Evolutionary conservation across 2,113 vertebrate species (phyloP).

Genomic region (Archocentrus centrarchus): DNA sequence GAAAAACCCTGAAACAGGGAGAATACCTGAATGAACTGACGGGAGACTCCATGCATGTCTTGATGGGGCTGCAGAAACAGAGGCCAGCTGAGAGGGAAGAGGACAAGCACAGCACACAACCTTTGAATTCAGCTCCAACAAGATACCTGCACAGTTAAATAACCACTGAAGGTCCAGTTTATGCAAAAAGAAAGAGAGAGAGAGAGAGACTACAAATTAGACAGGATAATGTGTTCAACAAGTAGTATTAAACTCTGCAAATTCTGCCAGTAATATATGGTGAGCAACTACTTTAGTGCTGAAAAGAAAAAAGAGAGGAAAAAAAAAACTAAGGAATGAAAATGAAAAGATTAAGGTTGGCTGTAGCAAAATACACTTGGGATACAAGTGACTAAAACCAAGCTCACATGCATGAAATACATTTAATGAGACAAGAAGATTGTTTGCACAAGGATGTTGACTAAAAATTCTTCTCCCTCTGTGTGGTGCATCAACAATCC

Average conservation of each 20-base stretch:
- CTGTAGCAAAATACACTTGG: not conserved
- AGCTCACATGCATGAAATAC: constrained; percentile 3
- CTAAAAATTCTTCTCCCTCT: not conserved
- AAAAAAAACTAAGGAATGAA: not conserved
- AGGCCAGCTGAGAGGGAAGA: not conserved
- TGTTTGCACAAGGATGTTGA: not conserved
- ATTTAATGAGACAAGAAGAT: not conserved
- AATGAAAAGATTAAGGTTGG: not conserved
- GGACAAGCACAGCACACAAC: not conserved
- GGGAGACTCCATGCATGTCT: not conserved
- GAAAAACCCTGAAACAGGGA: not conserved
- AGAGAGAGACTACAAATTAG: constrained; percentile 5
- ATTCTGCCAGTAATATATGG: not conserved
- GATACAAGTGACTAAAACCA: not conserved
- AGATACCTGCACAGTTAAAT: not conserved
- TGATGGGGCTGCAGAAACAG: not conserved
- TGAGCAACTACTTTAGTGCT: not conserved
- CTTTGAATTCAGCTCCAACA: not conserved
- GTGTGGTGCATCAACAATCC: not conserved
- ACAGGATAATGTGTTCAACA: constrained; percentile 29
- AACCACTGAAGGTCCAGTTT: not conserved
- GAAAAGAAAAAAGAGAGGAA: not conserved
- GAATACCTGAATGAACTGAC: not conserved
- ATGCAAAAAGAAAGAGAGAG: not conserved
- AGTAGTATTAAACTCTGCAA: constrained; percentile 26